A percentile compares a stretch with the other conserved stretches of the same genome.
These are phyloP conservation scores for Camptogramma bilineatum DNA, from an alignment of 2,888 invertebrate species.

Conservation along the genomic window DNA sequence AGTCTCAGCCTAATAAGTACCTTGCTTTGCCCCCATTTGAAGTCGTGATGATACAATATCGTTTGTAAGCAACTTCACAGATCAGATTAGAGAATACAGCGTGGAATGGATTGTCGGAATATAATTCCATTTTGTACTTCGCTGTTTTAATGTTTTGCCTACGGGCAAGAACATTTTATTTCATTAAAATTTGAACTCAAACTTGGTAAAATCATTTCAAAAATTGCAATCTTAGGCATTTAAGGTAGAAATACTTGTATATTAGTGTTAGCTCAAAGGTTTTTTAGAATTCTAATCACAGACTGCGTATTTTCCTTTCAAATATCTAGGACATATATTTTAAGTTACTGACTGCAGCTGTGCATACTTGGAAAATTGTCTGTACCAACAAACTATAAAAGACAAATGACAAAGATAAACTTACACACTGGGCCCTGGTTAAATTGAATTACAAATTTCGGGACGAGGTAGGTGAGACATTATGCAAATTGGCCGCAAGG, in stretches of 20 bases:
- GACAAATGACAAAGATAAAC: conserved; percentile 44
- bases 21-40: conserved; percentile 47
- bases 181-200: conserved; percentile 7
- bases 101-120: conserved; percentile 26
- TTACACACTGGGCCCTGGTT: conserved; percentile 50
- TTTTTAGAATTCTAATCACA: not conserved
- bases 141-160: conserved; percentile 15
- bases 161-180: conserved; percentile 1
- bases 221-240: not conserved
- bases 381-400: conserved; percentile 52
- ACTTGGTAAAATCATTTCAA: not conserved
- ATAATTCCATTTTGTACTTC: conserved; percentile 25
- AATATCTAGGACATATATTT: conserved; percentile 14
- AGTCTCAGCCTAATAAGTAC: no score
- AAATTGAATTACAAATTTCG: conserved; percentile 66
- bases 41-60: conserved; percentile 35
- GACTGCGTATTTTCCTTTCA: not conserved
- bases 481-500: conserved; percentile 60
- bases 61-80: conserved; percentile 12
- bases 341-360: conserved; percentile 20
- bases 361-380: conserved; percentile 19
- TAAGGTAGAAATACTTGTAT: not conserved
- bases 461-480: conserved; percentile 59
- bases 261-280: not conserved
- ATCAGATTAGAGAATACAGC: conserved; percentile 25